phyloP scores from a whole-genome alignment of 2,797 vertebrate species.

The Rhynchonycteris naso region DNA sequence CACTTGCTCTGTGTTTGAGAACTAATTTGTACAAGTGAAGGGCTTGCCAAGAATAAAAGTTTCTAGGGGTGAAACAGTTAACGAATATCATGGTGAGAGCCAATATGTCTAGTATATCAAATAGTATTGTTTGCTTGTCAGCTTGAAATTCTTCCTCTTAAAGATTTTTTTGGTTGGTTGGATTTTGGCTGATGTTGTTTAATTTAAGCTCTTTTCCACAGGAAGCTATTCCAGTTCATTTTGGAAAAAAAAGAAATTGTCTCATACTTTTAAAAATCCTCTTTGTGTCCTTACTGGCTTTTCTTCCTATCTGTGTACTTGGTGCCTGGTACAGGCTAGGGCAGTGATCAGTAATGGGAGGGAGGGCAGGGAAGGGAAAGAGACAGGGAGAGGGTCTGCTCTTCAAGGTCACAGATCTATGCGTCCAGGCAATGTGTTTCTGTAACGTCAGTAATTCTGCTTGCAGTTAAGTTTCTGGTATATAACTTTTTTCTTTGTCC shows the following conservation, averaged over 20 bases:
- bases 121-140: background rate
- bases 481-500: background rate
- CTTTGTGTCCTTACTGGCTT: background rate
- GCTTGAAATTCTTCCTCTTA: background rate
- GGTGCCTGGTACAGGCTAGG: background rate
- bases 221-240: background rate
- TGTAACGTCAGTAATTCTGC: rapidly evolving
- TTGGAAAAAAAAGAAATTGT: background rate
- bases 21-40: background rate
- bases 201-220: slow-evolving; percentile 43
- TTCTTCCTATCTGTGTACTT: background rate
- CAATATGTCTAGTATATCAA: background rate
- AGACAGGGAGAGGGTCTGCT: rapidly evolving
- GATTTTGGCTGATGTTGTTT: slow-evolving; percentile 54
- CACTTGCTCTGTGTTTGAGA: background rate
- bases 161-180: slow-evolving; percentile 17
- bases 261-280: background rate
- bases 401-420: rapidly evolving
- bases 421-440: rapidly evolving
- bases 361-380: background rate
- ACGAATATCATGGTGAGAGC: background rate
- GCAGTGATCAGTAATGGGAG: background rate
- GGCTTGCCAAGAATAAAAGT: background rate
- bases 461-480: background rate
- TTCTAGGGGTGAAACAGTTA: background rate